A percentile compares a stretch with the other conserved stretches of the same genome.
Conservation (phyloP, 2,797 vertebrate genomes). For the Coendou prehensilis region DNA sequence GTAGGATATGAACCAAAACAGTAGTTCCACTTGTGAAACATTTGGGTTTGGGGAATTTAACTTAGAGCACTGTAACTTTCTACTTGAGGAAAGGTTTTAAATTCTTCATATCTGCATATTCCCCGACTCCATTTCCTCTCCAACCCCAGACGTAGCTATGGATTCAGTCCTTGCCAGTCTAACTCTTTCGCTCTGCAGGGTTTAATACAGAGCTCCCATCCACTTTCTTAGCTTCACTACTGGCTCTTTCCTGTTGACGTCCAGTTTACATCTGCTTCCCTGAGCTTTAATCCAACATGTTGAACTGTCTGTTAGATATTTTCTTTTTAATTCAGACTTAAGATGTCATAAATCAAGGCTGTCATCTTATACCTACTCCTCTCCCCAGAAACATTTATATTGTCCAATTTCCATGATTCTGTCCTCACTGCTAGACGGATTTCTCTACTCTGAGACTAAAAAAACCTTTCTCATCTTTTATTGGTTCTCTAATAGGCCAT, state of each 20-base stretch:
- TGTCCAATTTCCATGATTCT: background rate
- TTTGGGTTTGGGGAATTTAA: conserved; percentile 52
- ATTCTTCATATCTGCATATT: conserved; percentile 37
- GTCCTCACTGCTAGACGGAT: background rate
- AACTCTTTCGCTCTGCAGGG: background rate
- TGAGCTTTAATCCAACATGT: conserved; percentile 9
- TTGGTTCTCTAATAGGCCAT: background rate
- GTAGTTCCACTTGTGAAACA: conserved; percentile 39
- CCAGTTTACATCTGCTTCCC: background rate
- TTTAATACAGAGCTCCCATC: background rate
- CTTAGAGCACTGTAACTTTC: conserved; percentile 13
- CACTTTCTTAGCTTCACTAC: background rate
- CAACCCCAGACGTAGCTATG: conserved; percentile 27
- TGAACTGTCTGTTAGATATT: background rate
- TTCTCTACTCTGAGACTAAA: background rate
- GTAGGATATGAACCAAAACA: conserved; percentile 60
- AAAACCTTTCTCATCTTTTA: background rate
- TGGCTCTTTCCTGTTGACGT: background rate
- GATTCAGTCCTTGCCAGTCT: background rate
- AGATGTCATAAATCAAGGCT: background rate
- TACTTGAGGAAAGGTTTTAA: conserved; percentile 33
- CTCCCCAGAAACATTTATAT: background rate
- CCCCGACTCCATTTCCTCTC: conserved; percentile 36
- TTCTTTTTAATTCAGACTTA: background rate
- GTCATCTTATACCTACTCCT: background rate